Conservation (phyloP, 2,113 vertebrate species). For the Mesitornis unicolor region DNA sequence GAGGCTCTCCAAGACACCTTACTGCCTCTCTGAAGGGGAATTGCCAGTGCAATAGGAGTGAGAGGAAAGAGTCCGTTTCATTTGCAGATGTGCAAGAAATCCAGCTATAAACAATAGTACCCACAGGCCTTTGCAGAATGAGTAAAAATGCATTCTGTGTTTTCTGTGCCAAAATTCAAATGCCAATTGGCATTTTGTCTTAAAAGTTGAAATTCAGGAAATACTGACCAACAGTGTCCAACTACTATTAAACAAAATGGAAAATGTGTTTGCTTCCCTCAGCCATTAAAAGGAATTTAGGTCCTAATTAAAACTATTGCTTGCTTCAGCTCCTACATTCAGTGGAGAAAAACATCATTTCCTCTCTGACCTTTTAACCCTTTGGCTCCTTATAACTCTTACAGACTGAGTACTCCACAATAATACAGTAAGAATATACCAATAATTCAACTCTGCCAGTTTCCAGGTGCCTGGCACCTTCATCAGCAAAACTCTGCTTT, state of each 20-base stretch:
- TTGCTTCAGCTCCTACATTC: background rate
- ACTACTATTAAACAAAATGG: background rate
- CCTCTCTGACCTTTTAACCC: background rate
- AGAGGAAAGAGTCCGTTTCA: background rate
- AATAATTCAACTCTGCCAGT: background rate
- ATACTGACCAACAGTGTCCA: background rate
- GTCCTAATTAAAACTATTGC: background rate
- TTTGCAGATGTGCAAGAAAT: background rate
- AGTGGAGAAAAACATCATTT: background rate
- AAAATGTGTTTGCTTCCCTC: background rate
- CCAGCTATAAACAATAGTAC: background rate
- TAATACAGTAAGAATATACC: background rate
- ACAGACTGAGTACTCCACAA: background rate
- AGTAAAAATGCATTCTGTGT: background rate
- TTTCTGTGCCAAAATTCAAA: background rate
- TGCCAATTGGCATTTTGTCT: background rate
- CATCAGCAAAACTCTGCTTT: background rate
- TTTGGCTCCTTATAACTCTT: background rate
- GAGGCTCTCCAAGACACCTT: background rate
- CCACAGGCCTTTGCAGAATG: background rate
- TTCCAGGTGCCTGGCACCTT: background rate
- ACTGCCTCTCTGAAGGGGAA: background rate
- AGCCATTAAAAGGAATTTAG: background rate
- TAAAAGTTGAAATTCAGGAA: background rate
- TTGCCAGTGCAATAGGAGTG: background rate